Evolutionary conservation across 2,797 vertebrate species (phyloP), one percentile per base, ranked within the genome.

Genomic region (Eutrigla gurnardus): DNA sequence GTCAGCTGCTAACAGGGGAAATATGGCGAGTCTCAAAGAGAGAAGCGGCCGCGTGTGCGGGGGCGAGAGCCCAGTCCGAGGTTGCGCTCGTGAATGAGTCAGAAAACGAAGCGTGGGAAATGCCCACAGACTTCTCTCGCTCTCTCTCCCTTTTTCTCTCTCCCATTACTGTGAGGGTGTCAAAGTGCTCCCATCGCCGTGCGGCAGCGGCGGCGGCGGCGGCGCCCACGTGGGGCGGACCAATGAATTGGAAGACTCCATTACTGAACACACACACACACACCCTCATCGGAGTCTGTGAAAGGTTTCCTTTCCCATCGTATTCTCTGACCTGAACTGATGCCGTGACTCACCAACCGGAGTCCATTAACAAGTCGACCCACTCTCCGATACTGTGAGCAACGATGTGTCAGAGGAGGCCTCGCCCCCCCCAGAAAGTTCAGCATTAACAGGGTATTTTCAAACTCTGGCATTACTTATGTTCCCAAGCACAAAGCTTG

Each of bases 21-120:
- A 53, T 39, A 18, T 9, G 40, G 62, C 18, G 42, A 42, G 68
- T 58, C 60, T 78, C 73, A 65, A 15, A 71, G 60, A 71, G 67
- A 86, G 66, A 85, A 66, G 64, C 15, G 55, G 45, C 74, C 50
- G 6, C 55, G 66, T 61, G 70, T 78, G 90, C 0, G 88, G 82
- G 87, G 81, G 89, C 50, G 84, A 77, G 58, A 73, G 70, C 68
- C 57, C 35, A 83, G 82, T 90, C 78, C 80, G 78, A 86, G 85
- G 83, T 90, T 89, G 86, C 18, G 61, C 74, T 86, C 82, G 80
- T 89, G 89, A 90, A 88, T 93, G 90, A 93, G 89, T 93, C 92
- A 93, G 87, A 91, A 25, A 78, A 78, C 70, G 58, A 85, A 89
- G 86, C 83, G 88, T 88, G 83, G 89, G 84, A 92, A 93, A 86